Percentiles rank a stretch among this genome's conserved stretches.
Evolutionary conservation across 2,113 vertebrate species (phyloP).

Genomic region (Epinephelus fuscoguttatus): DNA sequence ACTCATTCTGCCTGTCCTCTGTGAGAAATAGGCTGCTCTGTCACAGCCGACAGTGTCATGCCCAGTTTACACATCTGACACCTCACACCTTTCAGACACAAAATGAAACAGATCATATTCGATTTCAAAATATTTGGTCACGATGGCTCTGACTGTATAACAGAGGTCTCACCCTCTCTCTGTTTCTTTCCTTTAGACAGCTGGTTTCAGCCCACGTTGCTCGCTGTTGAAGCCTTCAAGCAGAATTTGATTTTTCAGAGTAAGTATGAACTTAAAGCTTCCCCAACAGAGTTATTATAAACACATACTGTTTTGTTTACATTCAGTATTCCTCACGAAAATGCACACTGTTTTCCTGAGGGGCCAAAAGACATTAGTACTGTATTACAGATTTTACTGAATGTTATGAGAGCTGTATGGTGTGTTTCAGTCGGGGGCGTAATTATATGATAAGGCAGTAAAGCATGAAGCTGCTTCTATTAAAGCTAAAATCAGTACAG

Average conservation of each 20-base stretch:
- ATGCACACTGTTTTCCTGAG: background rate
- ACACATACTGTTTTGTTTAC: background rate
- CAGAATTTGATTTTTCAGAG: background rate
- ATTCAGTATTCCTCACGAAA: background rate
- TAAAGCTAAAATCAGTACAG: too few species aligned
- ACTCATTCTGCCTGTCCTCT: constrained; percentile 21
- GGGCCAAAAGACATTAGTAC: background rate
- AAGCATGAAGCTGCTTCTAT: too few species aligned
- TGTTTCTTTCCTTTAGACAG: background rate
- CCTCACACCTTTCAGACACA: background rate
- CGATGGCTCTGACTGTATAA: background rate
- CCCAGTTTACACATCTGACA: constrained; percentile 24
- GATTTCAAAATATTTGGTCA: background rate
- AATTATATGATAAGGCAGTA: too few species aligned
- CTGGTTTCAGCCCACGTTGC: background rate
- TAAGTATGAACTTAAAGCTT: background rate
- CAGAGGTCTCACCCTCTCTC: background rate
- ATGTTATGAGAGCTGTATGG: too few species aligned
- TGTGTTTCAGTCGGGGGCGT: too few species aligned
- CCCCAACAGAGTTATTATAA: background rate
- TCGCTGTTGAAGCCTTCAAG: background rate
- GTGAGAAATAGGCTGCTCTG: constrained; percentile 1
- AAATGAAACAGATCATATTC: background rate
- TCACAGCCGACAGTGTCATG: constrained; percentile 7
- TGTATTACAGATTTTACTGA: too few species aligned